Evolutionary conservation across 2,113 vertebrate species (phyloP), one percentile per base, ranked within the genome.

Genomic region (Seriola rivoliana): DNA sequence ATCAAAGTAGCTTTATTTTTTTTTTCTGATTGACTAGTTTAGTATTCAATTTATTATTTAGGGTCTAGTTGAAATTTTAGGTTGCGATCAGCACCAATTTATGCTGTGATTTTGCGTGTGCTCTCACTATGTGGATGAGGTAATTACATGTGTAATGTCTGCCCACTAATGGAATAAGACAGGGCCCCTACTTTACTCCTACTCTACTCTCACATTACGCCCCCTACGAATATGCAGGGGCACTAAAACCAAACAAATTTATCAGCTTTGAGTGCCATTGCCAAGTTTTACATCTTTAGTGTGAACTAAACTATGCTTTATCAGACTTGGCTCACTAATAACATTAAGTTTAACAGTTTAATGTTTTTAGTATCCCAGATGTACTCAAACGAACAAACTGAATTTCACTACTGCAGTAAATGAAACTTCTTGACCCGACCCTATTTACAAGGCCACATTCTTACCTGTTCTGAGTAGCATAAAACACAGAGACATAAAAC

Each of bases 341-440:
- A 68, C n/a, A 23, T 46, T 74, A 73, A 69, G 8, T 63, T 63
- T 36, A 70, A 38, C 66, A 32, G 2, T 14, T 59, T 44, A 44
- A 59, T 77, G 52, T 9, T 59, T 17, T 71, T 65, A n/a, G 25
- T 14, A 4, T 46, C 6, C 12, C 13, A 19, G 54, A 66, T 29
- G n/a, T 21, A n/a, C 23, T 13, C 38, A 50, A 74, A 63, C 46
- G n/a, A n/a, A 38, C 38, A 84, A 75, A 50, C 50, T 19, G 12
- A 19, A 76, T 58, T 63, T 62, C 12, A 38, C 11, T 7, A 4
- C 36, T 57, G 42, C 50, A 36, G 44, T 66, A 23, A 75, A 23
- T 71, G 3, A 57, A 84, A 54, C 60, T 14, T 54, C 16, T 42
- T 59, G 7, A 21, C 21, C 12, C 38, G 11, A 44, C 60, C 40